Conservation (phyloP, 1,140 invertebrate genomes). For the Polyergus mexicanus region DNA sequence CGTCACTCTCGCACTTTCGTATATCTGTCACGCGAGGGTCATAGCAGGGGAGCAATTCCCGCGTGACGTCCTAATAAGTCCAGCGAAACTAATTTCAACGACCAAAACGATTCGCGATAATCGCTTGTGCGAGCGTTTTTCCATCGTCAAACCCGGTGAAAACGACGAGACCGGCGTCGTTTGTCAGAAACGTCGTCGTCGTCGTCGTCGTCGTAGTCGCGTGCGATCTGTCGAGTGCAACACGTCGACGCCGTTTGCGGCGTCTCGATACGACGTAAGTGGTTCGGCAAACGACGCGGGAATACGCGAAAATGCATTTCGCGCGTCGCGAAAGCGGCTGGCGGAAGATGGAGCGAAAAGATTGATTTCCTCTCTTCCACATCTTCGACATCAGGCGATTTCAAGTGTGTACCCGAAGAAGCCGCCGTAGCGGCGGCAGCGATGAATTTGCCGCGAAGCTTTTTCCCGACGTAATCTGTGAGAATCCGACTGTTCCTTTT, state of each 20-base stretch:
- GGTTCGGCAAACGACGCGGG: constrained; percentile 39
- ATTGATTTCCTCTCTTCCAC: constrained; percentile 55
- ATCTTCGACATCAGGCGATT: constrained; percentile 50
- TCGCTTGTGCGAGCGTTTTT: constrained; percentile 52
- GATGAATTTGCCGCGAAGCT: constrained; percentile 24
- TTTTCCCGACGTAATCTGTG: constrained; percentile 30
- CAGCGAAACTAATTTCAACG: constrained; percentile 66
- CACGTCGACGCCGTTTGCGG: constrained; percentile 60
- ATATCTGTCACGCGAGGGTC: constrained; percentile 47
- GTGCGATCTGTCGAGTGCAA: constrained; percentile 56
- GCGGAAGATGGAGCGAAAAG: constrained; percentile 34
- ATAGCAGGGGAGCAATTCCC: background rate
- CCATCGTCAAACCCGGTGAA: constrained; percentile 1
- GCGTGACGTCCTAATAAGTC: constrained; percentile 27
- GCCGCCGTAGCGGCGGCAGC: too few relatives aligned
- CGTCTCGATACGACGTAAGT: constrained; percentile 45
- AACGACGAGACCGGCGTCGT: constrained; percentile 45
- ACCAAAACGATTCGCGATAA: constrained; percentile 27
- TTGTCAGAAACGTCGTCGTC: constrained; percentile 53
- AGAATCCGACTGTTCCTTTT: background rate
- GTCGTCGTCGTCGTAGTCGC: background rate
- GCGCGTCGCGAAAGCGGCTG: constrained; percentile 44
- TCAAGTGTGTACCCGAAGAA: constrained; percentile 31
- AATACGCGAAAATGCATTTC: constrained; percentile 70
- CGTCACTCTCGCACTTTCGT: constrained; percentile 42